These are phyloP conservation scores for Phataginus tricuspis DNA, from an alignment of 2,797 vertebrate genomes.

Conservation along the genomic window DNA sequence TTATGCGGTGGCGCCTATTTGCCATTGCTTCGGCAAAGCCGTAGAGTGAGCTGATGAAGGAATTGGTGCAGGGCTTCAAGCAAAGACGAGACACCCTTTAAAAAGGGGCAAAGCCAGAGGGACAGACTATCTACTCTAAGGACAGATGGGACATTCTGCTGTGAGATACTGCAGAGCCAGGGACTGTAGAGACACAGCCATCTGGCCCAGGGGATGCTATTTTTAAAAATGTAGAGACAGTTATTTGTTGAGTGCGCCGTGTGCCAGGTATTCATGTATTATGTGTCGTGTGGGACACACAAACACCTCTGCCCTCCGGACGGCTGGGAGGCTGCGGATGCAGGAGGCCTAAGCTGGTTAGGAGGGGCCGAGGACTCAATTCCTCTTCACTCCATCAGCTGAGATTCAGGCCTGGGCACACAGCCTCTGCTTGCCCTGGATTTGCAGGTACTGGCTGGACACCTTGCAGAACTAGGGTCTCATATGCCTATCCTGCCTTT, in stretches of 20 bases:
- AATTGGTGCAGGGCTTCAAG: neutral
- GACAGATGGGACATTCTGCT: neutral
- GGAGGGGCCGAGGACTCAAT: neutral
- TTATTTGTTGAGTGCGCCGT: neutral
- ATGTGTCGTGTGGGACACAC: neutral
- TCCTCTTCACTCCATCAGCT: neutral
- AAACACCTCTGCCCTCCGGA: neutral
- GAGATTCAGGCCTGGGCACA: neutral
- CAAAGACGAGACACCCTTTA: neutral
- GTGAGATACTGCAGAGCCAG: neutral
- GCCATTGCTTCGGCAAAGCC: neutral
- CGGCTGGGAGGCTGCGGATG: neutral
- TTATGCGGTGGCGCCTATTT: neutral
- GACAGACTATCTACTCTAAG: neutral
- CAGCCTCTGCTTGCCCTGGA: neutral
- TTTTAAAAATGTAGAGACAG: neutral
- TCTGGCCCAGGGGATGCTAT: neutral
- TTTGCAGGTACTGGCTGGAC: neutral
- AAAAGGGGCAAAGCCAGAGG: neutral
- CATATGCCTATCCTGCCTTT: neutral
- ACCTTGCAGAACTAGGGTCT: neutral
- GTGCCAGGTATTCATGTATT: neutral
- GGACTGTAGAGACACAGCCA: neutral
- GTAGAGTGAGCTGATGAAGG: neutral
- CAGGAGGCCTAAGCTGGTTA: fast-evolving